Conservation (phyloP, 1,140 invertebrate genomes). For the Drosophila pseudoananassae region DNA sequence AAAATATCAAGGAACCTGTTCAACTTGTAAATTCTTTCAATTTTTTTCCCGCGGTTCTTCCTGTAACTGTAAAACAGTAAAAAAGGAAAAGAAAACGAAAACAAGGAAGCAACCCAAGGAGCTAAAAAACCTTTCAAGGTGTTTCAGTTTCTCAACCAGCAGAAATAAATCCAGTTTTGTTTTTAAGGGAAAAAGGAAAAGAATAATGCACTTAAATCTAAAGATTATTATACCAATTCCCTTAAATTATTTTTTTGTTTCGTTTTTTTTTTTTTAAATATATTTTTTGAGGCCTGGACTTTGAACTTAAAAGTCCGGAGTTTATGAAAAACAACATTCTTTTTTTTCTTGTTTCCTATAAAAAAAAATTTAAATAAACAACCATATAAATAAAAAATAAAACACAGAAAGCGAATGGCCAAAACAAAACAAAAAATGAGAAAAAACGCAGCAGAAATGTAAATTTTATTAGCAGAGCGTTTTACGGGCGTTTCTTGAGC, state of each 20-base stretch:
- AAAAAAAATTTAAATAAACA: constrained; percentile 7
- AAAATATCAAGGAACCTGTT: constrained; percentile 1
- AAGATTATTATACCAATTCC: not conserved
- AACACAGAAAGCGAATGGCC: constrained; percentile 46
- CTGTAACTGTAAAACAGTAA: constrained; percentile 2
- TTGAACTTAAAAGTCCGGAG: constrained; percentile 30
- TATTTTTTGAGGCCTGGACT: constrained; percentile 28
- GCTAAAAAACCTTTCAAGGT: constrained; percentile 9
- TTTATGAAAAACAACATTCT: constrained; percentile 30
- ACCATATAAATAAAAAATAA: constrained; percentile 36
- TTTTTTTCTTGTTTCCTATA: constrained; percentile 10
- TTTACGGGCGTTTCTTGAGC: constrained; percentile 1
- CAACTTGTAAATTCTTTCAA: not conserved
- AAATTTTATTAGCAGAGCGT: not conserved
- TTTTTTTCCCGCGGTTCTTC: not conserved
- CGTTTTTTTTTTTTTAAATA: too few species aligned
- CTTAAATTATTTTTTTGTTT: not conserved
- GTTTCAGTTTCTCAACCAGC: not conserved
- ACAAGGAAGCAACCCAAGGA: constrained; percentile 1
- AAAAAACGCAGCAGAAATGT: constrained; percentile 13
- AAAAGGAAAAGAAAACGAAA: not conserved
- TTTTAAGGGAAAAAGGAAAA: not conserved
- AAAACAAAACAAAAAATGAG: constrained; percentile 61
- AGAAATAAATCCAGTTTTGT: not conserved
- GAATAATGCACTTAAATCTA: not conserved